phyloP scores from a whole-genome alignment of 2,888 invertebrate genomes.

The Druceiella hillmani region DNA sequence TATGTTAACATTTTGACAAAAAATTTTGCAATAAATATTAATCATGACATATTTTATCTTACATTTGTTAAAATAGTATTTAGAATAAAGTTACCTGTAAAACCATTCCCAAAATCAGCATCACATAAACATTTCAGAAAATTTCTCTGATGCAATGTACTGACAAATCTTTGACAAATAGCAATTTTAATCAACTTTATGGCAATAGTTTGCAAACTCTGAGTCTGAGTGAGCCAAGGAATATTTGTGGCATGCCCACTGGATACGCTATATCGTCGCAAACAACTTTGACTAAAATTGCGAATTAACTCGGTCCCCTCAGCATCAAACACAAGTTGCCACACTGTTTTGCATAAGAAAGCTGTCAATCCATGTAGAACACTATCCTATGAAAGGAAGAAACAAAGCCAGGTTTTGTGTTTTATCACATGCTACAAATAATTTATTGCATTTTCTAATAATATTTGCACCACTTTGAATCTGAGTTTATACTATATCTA shows the following conservation, averaged over 20 bases:
- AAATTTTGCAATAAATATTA: no score
- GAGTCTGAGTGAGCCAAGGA: conserved; percentile 43
- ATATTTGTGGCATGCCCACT: conserved; percentile 26
- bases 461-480: no score
- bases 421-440: no score
- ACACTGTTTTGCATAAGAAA: conserved; percentile 52
- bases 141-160: conserved; percentile 57
- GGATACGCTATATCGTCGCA: conserved; percentile 39
- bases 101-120: conserved; percentile 52
- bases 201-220: conserved; percentile 51
- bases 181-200: conserved; percentile 56
- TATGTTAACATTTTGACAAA: no score
- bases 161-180: conserved; percentile 56
- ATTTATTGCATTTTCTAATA: no score
- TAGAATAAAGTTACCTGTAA: conserved; percentile 37
- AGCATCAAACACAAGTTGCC: conserved; percentile 42
- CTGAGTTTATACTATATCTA: no score
- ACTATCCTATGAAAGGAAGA: conserved; percentile 53
- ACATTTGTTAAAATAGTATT: no score
- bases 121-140: conserved; percentile 55
- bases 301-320: conserved; percentile 36
- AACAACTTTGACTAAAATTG: conserved; percentile 36
- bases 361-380: conserved; percentile 54
- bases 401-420: no score
- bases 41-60: no score